Base-by-base conservation (phyloP, 2,888 invertebrate species). In the Nipponacmea schrenckii region DNA sequence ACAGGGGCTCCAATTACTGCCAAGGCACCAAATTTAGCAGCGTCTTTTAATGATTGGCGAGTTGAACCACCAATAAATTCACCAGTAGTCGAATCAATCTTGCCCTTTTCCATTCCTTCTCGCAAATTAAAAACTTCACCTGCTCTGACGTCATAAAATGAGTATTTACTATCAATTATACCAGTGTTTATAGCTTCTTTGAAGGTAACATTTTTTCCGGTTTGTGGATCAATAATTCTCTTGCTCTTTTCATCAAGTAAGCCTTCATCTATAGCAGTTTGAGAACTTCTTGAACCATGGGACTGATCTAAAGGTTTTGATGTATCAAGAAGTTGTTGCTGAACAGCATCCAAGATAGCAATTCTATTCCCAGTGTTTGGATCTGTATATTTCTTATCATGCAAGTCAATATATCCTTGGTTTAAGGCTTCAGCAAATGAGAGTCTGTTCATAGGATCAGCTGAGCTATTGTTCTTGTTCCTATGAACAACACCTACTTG, bases 261-360 rank as follows among this genome's bases (percentile, higher is more conserved):
- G 70, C 93, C 93, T 85, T 93, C 93, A 62, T 93, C 91, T 77
- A 97, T 95, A 2, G 96, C 96, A 64, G 81, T 67, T 45, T 74
- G 76, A 46, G 83, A 72, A 63, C 78, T 82, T 75, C 84, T 72
- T 15, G 70, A 68, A 17, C 67, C 65, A 10, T 46, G 27, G 50
- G 14, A 27, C 14, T 26, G 14, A 27, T 74, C 75, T 3, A 73
- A 14, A 24, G 73, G 67, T 12, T 71, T 20, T 39, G 72, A 67
- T 10, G 82, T 81, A 67, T 82, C 81, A 69, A 84, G 73, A 3
- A 83, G 70, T 73, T 83, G 79, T 66, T 80, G 77, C 68, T 93
- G 91, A 15, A 94, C 93, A 39, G 98, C 97, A 89, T 97, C 95
- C 84, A 95, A 93, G 80, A 98, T 93, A 45, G 93, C 92, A 92